These are phyloP conservation scores for Cylloceria caligata DNA, from an alignment of 2,888 invertebrate species.

Conservation along the genomic window DNA sequence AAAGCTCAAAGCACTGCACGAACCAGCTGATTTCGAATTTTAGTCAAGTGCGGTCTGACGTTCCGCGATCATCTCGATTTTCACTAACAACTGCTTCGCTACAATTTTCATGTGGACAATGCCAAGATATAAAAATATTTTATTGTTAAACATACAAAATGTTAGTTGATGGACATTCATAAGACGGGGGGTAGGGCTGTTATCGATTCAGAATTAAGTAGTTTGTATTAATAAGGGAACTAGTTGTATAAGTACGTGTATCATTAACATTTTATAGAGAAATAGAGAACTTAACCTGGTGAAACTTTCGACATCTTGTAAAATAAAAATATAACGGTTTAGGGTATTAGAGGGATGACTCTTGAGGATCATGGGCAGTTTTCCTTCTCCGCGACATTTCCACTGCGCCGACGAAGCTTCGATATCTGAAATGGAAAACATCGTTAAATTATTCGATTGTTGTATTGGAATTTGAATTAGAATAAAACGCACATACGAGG, in stretches of 20 bases:
- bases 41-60: constrained; percentile 12
- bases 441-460: background rate
- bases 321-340: constrained; percentile 55
- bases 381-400: constrained; percentile 76
- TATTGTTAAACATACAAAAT: constrained; percentile 71
- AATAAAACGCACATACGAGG: constrained; percentile 72
- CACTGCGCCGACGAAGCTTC: constrained; percentile 73
- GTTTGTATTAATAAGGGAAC: constrained; percentile 18
- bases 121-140: constrained; percentile 55
- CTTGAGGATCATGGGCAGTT: constrained; percentile 73
- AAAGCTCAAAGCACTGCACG: constrained; percentile 31
- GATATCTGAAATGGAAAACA: constrained; percentile 72
- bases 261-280: constrained; percentile 39
- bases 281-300: constrained; percentile 14
- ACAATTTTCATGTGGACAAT: background rate
- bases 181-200: background rate
- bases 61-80: background rate
- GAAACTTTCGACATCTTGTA: constrained; percentile 33
- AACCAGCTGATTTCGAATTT: constrained; percentile 63
- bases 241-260: constrained; percentile 45
- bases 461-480: background rate
- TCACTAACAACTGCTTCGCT: too few species aligned
- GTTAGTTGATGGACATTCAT: constrained; percentile 25
- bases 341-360: background rate
- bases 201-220: constrained; percentile 40